Percentiles rank a stretch among this genome's conserved stretches.
These are phyloP conservation scores for Nasonovia ribisnigri DNA, from an alignment of 2,888 invertebrate species.

Conservation along the genomic window DNA sequence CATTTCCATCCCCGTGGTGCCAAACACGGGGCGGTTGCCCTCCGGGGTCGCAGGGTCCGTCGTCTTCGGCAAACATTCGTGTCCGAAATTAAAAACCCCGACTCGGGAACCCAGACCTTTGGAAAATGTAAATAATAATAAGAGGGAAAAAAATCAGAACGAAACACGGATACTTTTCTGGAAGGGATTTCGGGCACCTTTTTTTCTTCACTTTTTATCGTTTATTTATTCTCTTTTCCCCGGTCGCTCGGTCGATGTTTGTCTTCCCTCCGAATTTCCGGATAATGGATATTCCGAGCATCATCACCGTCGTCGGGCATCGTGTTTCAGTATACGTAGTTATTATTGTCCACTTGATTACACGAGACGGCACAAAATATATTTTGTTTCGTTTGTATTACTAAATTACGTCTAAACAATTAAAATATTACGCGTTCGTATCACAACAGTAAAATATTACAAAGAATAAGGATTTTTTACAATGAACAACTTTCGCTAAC, in stretches of 20 bases:
- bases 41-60: slow-evolving; percentile 22
- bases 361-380: not conserved
- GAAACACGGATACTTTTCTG: not conserved
- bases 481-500: not conserved
- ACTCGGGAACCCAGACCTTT: slow-evolving; percentile 32
- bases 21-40: slow-evolving; percentile 4
- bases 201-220: not conserved
- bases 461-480: not conserved
- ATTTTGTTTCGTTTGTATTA: not conserved
- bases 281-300: not conserved
- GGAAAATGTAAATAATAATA: slow-evolving; percentile 50
- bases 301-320: not conserved
- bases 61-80: slow-evolving; percentile 50
- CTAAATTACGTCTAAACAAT: not conserved
- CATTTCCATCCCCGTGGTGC: not conserved
- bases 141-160: slow-evolving; percentile 15
- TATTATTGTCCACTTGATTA: not conserved
- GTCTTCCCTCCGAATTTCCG: not conserved
- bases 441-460: not conserved
- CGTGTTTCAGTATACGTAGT: not conserved
- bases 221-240: not conserved
- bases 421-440: not conserved
- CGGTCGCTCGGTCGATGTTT: not conserved
- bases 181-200: slow-evolving; percentile 17
- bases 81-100: slow-evolving; percentile 61